Conservation (phyloP, 1,140 invertebrate species). For the Bombus sylvicola region DNA sequence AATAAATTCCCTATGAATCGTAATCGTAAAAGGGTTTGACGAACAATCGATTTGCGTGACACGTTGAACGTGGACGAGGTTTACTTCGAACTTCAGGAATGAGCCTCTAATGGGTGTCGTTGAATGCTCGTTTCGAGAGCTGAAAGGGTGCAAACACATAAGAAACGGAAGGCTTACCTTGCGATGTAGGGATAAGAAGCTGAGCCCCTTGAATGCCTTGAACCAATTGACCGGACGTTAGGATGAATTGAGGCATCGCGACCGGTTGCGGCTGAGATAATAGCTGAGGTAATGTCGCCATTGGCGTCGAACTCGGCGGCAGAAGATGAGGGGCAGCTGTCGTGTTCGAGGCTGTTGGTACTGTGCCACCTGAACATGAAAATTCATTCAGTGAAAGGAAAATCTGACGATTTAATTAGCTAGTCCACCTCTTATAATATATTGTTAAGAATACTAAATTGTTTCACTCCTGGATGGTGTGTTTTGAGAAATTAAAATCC, state of each 20-base stretch:
- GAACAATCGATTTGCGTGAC: slow-evolving; percentile 40
- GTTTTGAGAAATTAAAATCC: no score
- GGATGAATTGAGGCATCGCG: slow-evolving; percentile 93
- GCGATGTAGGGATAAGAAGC: slow-evolving; percentile 95
- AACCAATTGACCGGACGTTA: slow-evolving; percentile 94
- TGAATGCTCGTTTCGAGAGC: slow-evolving; percentile 14
- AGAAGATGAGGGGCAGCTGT: slow-evolving; percentile 79
- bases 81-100: background rate
- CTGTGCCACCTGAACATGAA: slow-evolving; percentile 77
- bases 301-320: slow-evolving; percentile 80
- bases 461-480: no score
- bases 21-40: background rate
- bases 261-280: slow-evolving; percentile 86
- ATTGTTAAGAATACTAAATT: no score
- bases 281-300: slow-evolving; percentile 83
- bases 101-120: slow-evolving; percentile 2
- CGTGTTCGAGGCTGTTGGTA: slow-evolving; percentile 81
- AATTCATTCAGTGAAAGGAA: slow-evolving; percentile 23
- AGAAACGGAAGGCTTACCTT: slow-evolving; percentile 86
- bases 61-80: slow-evolving; percentile 15
- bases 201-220: slow-evolving; percentile 96
- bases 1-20: background rate
- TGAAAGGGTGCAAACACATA: slow-evolving; percentile 17
- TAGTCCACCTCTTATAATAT: background rate
- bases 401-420: background rate